These are phyloP conservation scores for Caprella mutica DNA, from an alignment of 2,888 invertebrate species.

Conservation along the genomic window DNA sequence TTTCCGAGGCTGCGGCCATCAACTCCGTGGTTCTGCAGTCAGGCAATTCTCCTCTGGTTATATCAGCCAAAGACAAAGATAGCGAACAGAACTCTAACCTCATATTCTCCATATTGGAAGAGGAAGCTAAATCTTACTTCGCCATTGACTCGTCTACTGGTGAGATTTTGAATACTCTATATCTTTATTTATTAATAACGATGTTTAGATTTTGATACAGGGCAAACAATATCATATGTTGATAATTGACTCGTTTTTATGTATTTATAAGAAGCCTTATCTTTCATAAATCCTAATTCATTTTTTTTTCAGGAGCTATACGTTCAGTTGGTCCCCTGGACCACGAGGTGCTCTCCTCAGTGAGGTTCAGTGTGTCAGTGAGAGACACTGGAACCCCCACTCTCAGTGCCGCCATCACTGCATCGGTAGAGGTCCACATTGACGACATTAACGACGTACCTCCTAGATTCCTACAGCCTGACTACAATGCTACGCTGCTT, in stretches of 20 bases:
- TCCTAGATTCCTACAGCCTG: slow-evolving; percentile 60
- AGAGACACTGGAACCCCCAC: slow-evolving; percentile 73
- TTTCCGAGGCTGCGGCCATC: slow-evolving; percentile 60
- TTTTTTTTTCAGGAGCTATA: slow-evolving; percentile 55
- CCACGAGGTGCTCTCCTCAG: slow-evolving; percentile 57
- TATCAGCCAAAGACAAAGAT: slow-evolving; percentile 73
- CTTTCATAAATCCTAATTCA: neutral
- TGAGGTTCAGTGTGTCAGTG: slow-evolving; percentile 72
- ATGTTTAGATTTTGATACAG: no score
- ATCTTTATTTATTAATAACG: neutral
- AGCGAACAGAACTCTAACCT: slow-evolving; percentile 72
- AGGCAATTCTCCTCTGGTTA: slow-evolving; percentile 63
- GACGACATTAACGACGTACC: slow-evolving; percentile 62
- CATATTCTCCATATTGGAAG: slow-evolving; percentile 72
- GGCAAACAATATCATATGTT: no score
- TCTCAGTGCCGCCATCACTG: slow-evolving; percentile 63
- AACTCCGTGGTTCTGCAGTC: slow-evolving; percentile 58
- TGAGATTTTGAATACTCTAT: slow-evolving; percentile 31
- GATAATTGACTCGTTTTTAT: neutral
- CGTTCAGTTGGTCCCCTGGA: slow-evolving; percentile 64
- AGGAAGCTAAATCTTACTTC: slow-evolving; percentile 63
- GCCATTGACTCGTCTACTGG: slow-evolving; percentile 71
- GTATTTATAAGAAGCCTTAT: neutral
- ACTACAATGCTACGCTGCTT: slow-evolving; percentile 63
- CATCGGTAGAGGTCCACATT: slow-evolving; percentile 49